Evolutionary conservation across 2,888 invertebrate genomes (phyloP).

Genomic region (Mantis religiosa): DNA sequence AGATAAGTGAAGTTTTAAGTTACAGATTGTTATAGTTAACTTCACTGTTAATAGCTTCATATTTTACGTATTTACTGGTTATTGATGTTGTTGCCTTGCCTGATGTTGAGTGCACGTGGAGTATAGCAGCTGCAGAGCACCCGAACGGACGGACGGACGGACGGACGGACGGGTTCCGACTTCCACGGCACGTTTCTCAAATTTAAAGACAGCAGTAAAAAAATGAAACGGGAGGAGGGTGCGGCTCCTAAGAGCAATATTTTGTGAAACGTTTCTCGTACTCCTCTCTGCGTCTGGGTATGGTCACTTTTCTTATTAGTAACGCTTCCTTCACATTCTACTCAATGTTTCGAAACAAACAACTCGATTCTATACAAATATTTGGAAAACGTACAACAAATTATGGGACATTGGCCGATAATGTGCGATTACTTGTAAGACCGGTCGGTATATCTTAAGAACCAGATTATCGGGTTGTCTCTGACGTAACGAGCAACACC

Average conservation of each 20-base stretch:
- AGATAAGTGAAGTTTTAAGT: no score
- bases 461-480: no score
- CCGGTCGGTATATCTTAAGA: no score
- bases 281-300: neutral
- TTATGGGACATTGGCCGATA: no score
- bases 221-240: conserved; percentile 13
- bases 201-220: conserved; percentile 21
- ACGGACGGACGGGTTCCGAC: neutral
- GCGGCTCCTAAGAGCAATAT: neutral
- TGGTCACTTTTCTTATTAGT: neutral
- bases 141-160: neutral
- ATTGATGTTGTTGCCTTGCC: no score
- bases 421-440: no score
- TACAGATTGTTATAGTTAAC: no score
- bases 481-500: no score
- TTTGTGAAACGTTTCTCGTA: neutral
- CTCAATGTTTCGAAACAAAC: neutral
- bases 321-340: neutral
- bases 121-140: neutral
- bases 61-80: no score
- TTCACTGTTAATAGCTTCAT: no score
- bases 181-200: conserved; percentile 23
- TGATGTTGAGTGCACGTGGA: neutral
- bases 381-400: neutral
- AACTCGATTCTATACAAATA: neutral